These are phyloP conservation scores for Syngnathoides biaculeatus DNA, from an alignment of 2,113 vertebrate species.

Conservation along the genomic window DNA sequence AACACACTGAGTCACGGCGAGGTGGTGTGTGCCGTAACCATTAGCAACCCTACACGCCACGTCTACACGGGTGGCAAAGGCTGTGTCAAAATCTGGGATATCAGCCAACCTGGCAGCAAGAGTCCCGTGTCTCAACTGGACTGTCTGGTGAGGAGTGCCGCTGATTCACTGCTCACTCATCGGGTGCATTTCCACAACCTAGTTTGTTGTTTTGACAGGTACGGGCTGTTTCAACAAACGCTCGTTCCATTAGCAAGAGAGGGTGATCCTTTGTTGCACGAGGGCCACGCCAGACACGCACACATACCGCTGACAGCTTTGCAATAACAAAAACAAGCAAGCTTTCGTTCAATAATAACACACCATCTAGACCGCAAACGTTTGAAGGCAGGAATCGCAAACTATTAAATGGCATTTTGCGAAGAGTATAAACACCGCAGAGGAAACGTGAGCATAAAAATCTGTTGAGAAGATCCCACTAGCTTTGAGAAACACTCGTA, in stretches of 20 bases:
- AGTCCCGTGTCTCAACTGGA: conserved; percentile 95
- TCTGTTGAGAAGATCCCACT: conserved; percentile 1
- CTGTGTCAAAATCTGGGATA: conserved; percentile 96
- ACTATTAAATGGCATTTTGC: not conserved
- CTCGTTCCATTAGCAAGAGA: conserved; percentile 8
- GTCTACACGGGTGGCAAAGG: conserved; percentile 93
- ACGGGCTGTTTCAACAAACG: conserved; percentile 11
- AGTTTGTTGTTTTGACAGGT: conserved; percentile 15
- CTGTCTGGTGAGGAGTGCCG: conserved; percentile 76
- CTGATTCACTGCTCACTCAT: conserved; percentile 15
- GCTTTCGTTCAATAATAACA: conserved; percentile 10
- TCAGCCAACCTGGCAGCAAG: conserved; percentile 93
- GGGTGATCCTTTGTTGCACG: conserved; percentile 13
- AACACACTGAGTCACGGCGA: conserved; percentile 92
- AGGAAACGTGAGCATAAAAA: not conserved
- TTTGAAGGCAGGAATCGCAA: not conserved
- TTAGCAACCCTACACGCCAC: conserved; percentile 91
- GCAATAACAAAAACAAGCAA: not conserved
- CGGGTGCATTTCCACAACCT: not conserved
- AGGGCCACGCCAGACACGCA: not conserved
- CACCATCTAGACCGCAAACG: not conserved
- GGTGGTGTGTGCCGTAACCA: conserved; percentile 91
- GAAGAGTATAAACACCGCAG: conserved; percentile 1
- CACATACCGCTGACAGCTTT: conserved; percentile 11
- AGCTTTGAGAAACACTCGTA: conserved; percentile 7